Evolutionary conservation across 2,797 vertebrate genomes (phyloP).

Genomic region (Orestias chungarensis): DNA sequence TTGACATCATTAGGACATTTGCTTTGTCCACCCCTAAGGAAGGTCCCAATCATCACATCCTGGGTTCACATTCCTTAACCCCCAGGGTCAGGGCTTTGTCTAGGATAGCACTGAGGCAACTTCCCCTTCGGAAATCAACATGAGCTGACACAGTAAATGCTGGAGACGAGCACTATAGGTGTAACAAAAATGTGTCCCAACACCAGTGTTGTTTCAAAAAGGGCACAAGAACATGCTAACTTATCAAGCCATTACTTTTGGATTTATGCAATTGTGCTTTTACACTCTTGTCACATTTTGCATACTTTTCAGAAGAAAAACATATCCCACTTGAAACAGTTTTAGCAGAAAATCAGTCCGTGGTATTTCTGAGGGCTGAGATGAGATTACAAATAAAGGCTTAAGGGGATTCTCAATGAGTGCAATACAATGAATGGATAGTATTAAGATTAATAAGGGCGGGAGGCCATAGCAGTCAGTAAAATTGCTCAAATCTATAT

Average conservation of each 20-base stretch:
- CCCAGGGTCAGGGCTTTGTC: slow-evolving; percentile 77
- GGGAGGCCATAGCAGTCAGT: no score
- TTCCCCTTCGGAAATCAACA: slow-evolving; percentile 78
- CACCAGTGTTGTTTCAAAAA: slow-evolving; percentile 3
- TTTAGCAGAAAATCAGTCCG: neutral
- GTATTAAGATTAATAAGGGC: no score
- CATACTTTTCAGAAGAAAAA: neutral
- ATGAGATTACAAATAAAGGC: no score
- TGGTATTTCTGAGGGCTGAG: neutral
- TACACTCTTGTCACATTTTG: neutral
- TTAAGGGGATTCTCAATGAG: no score
- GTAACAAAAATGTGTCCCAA: slow-evolving; percentile 24
- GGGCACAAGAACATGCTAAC: neutral
- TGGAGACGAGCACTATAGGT: slow-evolving; percentile 44
- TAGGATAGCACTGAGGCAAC: slow-evolving; percentile 73
- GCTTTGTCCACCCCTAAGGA: slow-evolving; percentile 67
- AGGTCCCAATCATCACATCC: slow-evolving; percentile 74
- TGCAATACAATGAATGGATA: no score
- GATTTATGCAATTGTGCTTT: neutral
- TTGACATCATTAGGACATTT: slow-evolving; percentile 64
- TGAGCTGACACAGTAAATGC: slow-evolving; percentile 60
- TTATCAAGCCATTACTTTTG: neutral
- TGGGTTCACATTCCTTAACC: slow-evolving; percentile 82
- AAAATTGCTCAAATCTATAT: no score
- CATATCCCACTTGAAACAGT: neutral